A percentile compares a stretch with the other conserved stretches of the same genome.
Conservation (phyloP, 1,140 invertebrate species). For the Drosophila burlai region DNA sequence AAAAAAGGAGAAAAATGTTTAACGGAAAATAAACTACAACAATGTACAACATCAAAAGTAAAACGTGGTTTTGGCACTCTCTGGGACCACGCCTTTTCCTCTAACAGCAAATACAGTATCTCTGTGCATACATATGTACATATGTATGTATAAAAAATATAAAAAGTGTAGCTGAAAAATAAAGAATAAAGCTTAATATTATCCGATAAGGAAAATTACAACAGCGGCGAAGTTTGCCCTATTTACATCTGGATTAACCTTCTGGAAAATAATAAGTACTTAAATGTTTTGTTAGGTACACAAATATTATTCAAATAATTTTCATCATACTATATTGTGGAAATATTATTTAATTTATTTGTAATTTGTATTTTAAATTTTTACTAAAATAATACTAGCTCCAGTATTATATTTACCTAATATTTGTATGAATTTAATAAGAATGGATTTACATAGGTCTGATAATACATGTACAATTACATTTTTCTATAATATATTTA, state of each 20-base stretch:
- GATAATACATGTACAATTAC: too few species aligned
- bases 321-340: too few species aligned
- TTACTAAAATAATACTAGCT: too few species aligned
- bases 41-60: constrained; percentile 50
- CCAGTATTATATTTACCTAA: too few species aligned
- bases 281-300: not conserved
- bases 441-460: too few species aligned
- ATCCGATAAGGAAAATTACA: not conserved
- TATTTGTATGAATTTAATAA: too few species aligned
- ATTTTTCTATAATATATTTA: too few species aligned
- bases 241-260: not conserved
- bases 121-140: not conserved
- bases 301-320: too few species aligned
- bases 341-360: too few species aligned
- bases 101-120: constrained; percentile 13
- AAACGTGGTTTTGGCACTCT: constrained; percentile 44
- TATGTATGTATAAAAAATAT: too few species aligned
- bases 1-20: not conserved
- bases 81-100: constrained; percentile 56
- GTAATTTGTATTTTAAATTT: too few species aligned
- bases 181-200: constrained; percentile 5
- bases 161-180: constrained; percentile 3
- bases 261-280: not conserved
- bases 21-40: constrained; percentile 23
- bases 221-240: not conserved